Conservation (phyloP, 2,113 vertebrate genomes). For the Epinephelus moara region DNA sequence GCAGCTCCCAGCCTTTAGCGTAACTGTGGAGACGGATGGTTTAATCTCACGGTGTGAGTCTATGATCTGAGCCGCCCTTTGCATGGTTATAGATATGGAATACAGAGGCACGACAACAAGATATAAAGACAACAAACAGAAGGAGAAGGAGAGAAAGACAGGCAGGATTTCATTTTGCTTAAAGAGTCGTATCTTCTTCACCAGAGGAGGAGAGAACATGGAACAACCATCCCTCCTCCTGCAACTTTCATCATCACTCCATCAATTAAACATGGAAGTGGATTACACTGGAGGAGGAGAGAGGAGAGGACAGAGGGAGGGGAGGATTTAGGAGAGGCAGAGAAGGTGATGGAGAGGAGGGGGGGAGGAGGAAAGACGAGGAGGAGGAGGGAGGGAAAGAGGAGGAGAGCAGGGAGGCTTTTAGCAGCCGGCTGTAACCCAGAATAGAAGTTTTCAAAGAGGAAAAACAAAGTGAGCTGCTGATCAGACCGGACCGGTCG, state of each 20-base stretch:
- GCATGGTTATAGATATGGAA: not conserved
- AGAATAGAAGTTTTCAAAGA: conserved; percentile 71
- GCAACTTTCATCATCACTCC: conserved; percentile 79
- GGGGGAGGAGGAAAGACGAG: conserved; percentile 19
- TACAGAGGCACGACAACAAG: not conserved
- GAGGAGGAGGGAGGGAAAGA: conserved; percentile 19
- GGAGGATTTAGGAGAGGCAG: conserved; percentile 14
- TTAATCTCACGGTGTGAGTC: not conserved
- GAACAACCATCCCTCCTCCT: conserved; percentile 75
- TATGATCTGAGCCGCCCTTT: not conserved
- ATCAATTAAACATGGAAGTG: conserved; percentile 76
- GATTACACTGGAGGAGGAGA: conserved; percentile 41
- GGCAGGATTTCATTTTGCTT: conserved; percentile 29
- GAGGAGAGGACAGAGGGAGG: not conserved
- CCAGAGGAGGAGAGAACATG: conserved; percentile 68
- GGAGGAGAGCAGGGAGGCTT: conserved; percentile 54
- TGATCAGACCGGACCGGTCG: conserved; percentile 57
- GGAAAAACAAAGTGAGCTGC: conserved; percentile 61
- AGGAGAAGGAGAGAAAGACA: not conserved
- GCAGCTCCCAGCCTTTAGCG: not conserved
- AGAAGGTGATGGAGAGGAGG: not conserved
- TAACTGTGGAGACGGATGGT: not conserved
- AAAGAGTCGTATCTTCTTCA: conserved; percentile 42
- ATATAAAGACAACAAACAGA: not conserved
- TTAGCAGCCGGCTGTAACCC: conserved; percentile 60